Conservation (phyloP, 2,797 vertebrate species). For the Sphenodon punctatus region DNA sequence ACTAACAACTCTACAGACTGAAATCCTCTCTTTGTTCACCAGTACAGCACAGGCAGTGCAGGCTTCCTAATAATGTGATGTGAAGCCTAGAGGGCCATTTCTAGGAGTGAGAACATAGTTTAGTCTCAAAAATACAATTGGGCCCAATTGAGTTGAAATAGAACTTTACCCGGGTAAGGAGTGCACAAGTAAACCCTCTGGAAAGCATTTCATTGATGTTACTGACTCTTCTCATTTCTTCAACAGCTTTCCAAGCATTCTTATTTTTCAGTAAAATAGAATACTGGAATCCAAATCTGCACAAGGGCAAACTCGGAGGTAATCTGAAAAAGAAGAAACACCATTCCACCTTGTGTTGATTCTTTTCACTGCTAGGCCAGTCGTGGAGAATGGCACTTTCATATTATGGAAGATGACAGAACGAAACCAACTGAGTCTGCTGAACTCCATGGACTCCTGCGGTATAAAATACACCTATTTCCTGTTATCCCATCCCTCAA, state of each 20-base stretch:
- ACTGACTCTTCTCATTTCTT: background rate
- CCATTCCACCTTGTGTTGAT: constrained; percentile 9
- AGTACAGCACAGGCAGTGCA: background rate
- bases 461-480: constrained; percentile 51
- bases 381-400: constrained; percentile 45
- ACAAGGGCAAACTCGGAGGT: constrained; percentile 34
- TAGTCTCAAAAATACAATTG: background rate
- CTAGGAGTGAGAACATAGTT: background rate
- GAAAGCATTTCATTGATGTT: background rate
- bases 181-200: background rate
- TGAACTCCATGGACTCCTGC: constrained; percentile 18
- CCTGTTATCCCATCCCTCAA: too few relatives aligned
- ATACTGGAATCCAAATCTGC: constrained; percentile 1
- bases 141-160: background rate
- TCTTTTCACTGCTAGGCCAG: constrained; percentile 44
- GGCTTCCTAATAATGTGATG: fast-evolving
- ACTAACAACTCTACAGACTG: background rate
- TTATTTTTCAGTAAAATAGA: constrained; percentile 14
- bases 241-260: background rate
- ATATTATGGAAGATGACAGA: constrained; percentile 31
- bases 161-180: background rate
- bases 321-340: constrained; percentile 5
- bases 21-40: background rate
- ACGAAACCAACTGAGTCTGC: constrained; percentile 53
- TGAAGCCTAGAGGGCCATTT: background rate